phyloP scores from a whole-genome alignment of 2,113 vertebrate genomes.

The Zapornia atra region DNA sequence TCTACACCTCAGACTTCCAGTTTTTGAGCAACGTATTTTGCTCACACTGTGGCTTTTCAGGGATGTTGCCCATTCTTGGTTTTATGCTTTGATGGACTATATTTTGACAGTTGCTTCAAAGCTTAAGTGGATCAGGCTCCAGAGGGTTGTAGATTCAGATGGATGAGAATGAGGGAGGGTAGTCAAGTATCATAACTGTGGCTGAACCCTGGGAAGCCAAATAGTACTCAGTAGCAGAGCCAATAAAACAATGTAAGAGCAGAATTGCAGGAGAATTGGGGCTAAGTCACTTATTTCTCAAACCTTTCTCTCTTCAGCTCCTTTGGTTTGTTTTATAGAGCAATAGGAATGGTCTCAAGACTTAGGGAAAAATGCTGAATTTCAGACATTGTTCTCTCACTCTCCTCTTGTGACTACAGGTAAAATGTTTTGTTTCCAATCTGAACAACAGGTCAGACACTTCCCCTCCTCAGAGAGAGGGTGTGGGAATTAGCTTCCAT shows the following conservation, averaged over 20 bases:
- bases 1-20: background rate
- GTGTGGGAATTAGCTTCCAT: background rate
- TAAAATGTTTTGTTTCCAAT: background rate
- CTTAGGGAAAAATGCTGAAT: background rate
- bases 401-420: background rate
- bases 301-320: background rate
- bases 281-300: background rate
- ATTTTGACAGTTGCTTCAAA: slow-evolving; percentile 2
- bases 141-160: background rate
- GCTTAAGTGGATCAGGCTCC: background rate
- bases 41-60: background rate
- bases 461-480: background rate
- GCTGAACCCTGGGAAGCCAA: background rate
- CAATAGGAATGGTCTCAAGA: background rate
- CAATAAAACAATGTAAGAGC: background rate
- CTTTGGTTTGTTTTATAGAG: background rate
- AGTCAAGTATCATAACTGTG: background rate
- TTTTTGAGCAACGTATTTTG: background rate
- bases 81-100: background rate
- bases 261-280: background rate
- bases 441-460: background rate
- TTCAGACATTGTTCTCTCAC: background rate
- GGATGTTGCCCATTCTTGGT: accelerated
- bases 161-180: background rate
- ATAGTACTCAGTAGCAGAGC: background rate